phyloP scores from a whole-genome alignment of 2,797 vertebrate genomes.

The Moxostoma hubbsi region DNA sequence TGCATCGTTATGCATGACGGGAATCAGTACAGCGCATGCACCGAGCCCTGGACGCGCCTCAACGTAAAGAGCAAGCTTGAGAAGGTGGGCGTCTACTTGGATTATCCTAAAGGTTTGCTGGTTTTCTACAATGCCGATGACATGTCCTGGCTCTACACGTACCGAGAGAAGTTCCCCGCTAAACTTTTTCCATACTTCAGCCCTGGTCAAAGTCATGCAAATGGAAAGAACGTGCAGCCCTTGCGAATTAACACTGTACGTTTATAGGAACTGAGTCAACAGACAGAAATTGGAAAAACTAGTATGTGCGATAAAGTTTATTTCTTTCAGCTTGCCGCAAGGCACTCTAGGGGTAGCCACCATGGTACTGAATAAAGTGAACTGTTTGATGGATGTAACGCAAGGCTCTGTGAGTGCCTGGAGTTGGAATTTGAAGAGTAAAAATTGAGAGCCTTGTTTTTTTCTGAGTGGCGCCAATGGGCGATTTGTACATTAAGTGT shows the following conservation, averaged over 20 bases:
- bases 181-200: conserved; percentile 97
- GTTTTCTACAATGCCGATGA: conserved; percentile 98
- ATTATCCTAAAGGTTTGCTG: conserved; percentile 93
- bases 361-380: background rate
- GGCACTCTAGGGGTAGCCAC: background rate
- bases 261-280: conserved; percentile 73
- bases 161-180: conserved; percentile 89
- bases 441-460: conserved; percentile 30
- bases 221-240: conserved; percentile 96
- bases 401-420: conserved; percentile 9
- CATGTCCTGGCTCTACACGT: conserved; percentile 99
- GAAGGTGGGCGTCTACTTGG: conserved; percentile 96
- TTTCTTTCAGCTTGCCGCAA: conserved; percentile 33
- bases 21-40: conserved; percentile 98
- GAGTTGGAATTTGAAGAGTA: background rate
- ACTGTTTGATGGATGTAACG: conserved; percentile 25
- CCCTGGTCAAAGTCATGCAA: conserved; percentile 96
- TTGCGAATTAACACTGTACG: conserved; percentile 95
- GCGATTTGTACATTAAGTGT: conserved; percentile 45
- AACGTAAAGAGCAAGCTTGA: conserved; percentile 96
- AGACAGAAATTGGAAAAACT: background rate
- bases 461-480: conserved; percentile 39
- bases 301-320: background rate
- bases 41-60: conserved; percentile 96
- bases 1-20: conserved; percentile 99